These are phyloP conservation scores for Dicrurus megarhynchus DNA, from an alignment of 2,113 vertebrate genomes.

Conservation along the genomic window DNA sequence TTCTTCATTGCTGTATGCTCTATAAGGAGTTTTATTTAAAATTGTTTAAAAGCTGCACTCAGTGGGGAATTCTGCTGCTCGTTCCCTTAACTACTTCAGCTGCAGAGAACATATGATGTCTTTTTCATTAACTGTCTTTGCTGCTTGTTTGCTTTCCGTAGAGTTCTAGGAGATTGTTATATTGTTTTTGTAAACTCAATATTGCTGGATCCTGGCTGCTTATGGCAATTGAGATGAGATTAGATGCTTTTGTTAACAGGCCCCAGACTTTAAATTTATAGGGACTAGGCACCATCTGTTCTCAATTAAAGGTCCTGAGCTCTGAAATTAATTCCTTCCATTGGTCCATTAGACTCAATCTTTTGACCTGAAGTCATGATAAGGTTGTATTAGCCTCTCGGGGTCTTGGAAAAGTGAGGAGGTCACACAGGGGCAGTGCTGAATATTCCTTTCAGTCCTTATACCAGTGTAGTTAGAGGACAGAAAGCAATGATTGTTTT, in stretches of 20 bases:
- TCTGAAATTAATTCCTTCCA: conserved; percentile 61
- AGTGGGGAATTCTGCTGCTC: neutral
- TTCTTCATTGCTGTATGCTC: neutral
- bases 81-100: conserved; percentile 7
- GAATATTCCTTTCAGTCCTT: conserved; percentile 6
- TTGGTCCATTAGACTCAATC: conserved; percentile 59
- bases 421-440: neutral
- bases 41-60: conserved; percentile 42
- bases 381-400: conserved; percentile 29
- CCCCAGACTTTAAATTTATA: conserved; percentile 57
- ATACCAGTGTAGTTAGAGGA: neutral
- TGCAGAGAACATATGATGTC: conserved; percentile 28
- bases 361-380: conserved; percentile 48
- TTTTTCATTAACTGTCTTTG: conserved; percentile 46
- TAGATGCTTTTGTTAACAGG: conserved; percentile 53
- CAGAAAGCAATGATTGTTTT: conserved; percentile 18
- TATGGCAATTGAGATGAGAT: conserved; percentile 59
- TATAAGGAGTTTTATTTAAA: neutral
- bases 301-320: conserved; percentile 58
- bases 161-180: conserved; percentile 20
- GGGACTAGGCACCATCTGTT: conserved; percentile 56
- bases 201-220: conserved; percentile 48
- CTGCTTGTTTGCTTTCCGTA: conserved; percentile 45
- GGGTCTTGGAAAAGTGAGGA: conserved; percentile 10
- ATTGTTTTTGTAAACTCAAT: conserved; percentile 56